phyloP scores from a whole-genome alignment of 2,888 invertebrate species.

The Tetragonula carbonaria region DNA sequence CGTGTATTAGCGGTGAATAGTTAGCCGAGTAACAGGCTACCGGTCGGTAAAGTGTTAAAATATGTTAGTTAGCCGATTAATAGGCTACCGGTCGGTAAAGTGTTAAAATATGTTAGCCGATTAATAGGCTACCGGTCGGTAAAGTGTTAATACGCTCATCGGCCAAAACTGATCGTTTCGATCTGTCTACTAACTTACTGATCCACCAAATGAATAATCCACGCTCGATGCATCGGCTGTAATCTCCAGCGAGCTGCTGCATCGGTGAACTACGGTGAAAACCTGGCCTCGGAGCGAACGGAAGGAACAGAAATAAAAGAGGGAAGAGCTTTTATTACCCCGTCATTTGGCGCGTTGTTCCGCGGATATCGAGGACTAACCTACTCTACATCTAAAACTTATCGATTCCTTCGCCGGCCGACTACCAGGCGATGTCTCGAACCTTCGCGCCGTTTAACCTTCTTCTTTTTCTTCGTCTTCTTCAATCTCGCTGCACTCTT shows the following conservation, averaged over 20 bases:
- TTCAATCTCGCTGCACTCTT: background rate
- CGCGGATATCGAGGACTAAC: background rate
- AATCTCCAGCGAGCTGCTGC: background rate
- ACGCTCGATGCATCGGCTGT: background rate
- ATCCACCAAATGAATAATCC: background rate
- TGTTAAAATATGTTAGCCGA: no score
- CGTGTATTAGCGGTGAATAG: no score
- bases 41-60: background rate
- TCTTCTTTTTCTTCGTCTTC: background rate
- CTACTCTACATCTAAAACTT: constrained; percentile 4
- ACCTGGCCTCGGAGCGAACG: background rate
- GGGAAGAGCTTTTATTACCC: background rate
- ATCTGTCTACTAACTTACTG: background rate
- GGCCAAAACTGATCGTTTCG: background rate
- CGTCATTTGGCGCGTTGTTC: constrained; percentile 5
- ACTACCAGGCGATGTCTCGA: background rate
- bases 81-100: no score
- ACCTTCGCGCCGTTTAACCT: constrained; percentile 9
- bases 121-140: no score
- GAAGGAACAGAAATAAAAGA: background rate
- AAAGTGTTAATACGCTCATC: background rate
- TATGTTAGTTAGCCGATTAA: no score
- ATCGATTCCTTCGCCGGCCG: constrained; percentile 5
- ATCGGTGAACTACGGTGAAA: background rate
- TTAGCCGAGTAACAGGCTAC: no score